phyloP scores from a whole-genome alignment of 2,113 vertebrate species.

The Chloropsis cyanopogon region DNA sequence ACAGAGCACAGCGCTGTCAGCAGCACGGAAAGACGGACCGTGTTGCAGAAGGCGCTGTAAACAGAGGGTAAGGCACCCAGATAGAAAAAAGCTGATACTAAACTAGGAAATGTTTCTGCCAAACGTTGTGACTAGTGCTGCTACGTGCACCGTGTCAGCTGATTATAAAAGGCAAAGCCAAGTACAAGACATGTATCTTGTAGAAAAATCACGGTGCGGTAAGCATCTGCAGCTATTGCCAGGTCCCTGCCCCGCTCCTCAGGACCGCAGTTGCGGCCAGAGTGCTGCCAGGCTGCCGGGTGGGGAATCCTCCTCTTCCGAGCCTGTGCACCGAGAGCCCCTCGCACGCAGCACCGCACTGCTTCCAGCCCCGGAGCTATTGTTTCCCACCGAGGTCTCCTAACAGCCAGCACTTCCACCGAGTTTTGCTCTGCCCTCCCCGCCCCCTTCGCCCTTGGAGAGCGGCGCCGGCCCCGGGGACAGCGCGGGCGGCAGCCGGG shows the following conservation, averaged over 20 bases:
- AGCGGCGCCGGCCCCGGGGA: not conserved
- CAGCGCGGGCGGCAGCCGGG: not conserved
- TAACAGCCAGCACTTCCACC: fast-evolving
- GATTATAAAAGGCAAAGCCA: not conserved
- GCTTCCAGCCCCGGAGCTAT: not conserved
- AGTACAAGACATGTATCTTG: not conserved
- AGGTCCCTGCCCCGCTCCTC: not conserved
- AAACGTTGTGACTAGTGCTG: not conserved
- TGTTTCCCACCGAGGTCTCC: not conserved
- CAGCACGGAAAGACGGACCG: not conserved
- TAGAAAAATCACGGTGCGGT: not conserved
- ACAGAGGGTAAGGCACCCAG: not conserved
- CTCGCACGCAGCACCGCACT: not conserved
- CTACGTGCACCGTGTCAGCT: not conserved
- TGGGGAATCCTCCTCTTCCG: not conserved
- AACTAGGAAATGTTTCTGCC: slow-evolving; percentile 53
- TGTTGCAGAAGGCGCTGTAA: not conserved
- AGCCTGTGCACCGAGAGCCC: not conserved
- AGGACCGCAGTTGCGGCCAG: no score
- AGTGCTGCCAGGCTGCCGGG: not conserved
- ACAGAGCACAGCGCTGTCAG: not conserved
- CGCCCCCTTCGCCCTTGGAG: not conserved
- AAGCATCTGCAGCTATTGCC: not conserved
- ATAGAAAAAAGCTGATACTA: slow-evolving; percentile 10
- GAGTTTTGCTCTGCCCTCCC: not conserved